A percentile compares a stretch with the other conserved stretches of the same genome.
Conservation (phyloP, 2,888 invertebrate genomes). For the Rapana venosa region DNA sequence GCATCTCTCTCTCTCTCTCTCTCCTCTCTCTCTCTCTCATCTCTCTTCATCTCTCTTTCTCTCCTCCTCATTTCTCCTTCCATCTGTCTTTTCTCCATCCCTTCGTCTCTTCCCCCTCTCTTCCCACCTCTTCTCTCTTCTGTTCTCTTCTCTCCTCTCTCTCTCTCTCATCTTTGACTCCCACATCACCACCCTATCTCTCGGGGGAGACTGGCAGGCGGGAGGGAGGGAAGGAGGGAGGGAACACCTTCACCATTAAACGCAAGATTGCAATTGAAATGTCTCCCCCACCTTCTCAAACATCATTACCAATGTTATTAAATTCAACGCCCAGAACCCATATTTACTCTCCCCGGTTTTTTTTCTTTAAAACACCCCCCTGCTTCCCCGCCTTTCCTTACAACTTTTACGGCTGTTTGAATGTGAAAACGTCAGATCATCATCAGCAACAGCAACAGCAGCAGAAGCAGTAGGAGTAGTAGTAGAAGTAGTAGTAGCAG, state of each 20-base stretch:
- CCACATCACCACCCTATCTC: not conserved
- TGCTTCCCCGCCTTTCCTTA: not conserved
- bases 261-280: not conserved
- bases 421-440: too few species aligned
- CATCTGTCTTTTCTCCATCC: not conserved
- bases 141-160: not conserved
- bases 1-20: not conserved
- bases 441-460: too few species aligned
- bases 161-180: not conserved
- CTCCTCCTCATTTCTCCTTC: not conserved
- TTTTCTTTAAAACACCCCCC: not conserved
- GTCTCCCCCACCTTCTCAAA: not conserved
- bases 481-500: too few species aligned
- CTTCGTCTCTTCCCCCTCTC: not conserved
- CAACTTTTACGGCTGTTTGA: not conserved
- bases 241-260: not conserved
- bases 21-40: not conserved
- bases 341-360: not conserved
- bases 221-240: slow-evolving; percentile 9
- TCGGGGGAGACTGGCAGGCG: not conserved
- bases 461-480: too few species aligned
- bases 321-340: not conserved
- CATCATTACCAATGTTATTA: not conserved
- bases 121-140: not conserved
- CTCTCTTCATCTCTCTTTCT: not conserved